These are phyloP conservation scores for Drosophila nannoptera DNA, from an alignment of 1,140 invertebrate species.

Conservation along the genomic window DNA sequence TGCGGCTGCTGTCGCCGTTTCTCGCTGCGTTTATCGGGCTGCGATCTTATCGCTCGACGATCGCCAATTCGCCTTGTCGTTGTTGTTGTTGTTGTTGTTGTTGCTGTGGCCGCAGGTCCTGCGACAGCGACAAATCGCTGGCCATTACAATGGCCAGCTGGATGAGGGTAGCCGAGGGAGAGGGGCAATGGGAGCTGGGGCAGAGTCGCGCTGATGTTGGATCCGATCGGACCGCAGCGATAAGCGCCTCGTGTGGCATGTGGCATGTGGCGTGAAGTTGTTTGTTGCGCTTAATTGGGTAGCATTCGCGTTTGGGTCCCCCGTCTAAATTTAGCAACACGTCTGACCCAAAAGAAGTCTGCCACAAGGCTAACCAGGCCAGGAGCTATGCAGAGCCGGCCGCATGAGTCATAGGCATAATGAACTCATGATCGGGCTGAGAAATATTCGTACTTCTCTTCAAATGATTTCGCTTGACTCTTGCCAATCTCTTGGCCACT, in stretches of 20 bases:
- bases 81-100: conserved; percentile 52
- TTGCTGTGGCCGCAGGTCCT: conserved; percentile 60
- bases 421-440: too few relatives aligned
- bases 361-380: conserved; percentile 29
- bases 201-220: conserved; percentile 51
- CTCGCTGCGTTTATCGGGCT: conserved; percentile 43
- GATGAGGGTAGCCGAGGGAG: neutral
- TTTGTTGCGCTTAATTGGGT: conserved; percentile 76
- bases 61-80: conserved; percentile 54
- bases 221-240: conserved; percentile 59
- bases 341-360: conserved; percentile 54
- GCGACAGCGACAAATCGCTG: conserved; percentile 75
- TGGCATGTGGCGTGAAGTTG: conserved; percentile 76
- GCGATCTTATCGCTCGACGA: conserved; percentile 64
- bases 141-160: conserved; percentile 53
- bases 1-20: conserved; percentile 55
- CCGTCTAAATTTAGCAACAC: conserved; percentile 51
- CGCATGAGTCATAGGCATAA: too few relatives aligned
- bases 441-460: too few relatives aligned
- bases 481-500: too few relatives aligned
- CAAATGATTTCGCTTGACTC: too few relatives aligned
- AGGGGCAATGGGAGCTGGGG: neutral
- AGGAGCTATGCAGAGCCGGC: conserved; percentile 2
- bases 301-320: conserved; percentile 48
- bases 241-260: conserved; percentile 74